Percentiles rank a stretch among this genome's conserved stretches.
These are phyloP conservation scores for Lepidocyrtoides sp. DNA, from an alignment of 2,888 invertebrate species.

Conservation along the genomic window DNA sequence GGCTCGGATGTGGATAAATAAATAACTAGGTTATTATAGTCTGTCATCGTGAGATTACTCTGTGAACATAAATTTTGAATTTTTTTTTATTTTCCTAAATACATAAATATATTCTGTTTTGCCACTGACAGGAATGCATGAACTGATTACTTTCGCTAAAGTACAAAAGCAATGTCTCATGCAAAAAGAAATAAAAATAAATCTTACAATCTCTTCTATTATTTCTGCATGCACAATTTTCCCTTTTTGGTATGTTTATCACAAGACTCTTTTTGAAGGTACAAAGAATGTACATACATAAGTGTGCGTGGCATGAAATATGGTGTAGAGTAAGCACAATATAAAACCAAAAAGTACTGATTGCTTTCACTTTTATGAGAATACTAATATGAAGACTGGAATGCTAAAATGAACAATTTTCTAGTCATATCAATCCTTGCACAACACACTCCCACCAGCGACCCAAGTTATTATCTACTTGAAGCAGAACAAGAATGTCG, in stretches of 20 bases:
- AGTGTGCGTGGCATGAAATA: not conserved
- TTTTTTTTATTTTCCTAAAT: not conserved
- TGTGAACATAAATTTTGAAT: not conserved
- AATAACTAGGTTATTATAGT: too few species aligned
- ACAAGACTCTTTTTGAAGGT: not conserved
- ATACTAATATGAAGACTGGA: not conserved
- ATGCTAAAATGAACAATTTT: not conserved
- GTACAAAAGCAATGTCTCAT: conserved; percentile 20
- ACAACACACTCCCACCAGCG: not conserved
- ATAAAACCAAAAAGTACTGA: too few species aligned
- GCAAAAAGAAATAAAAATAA: conserved; percentile 51
- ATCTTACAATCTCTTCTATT: conserved; percentile 17
- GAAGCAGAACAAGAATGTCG: not conserved
- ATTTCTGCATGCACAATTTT: conserved; percentile 19
- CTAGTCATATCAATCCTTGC: not conserved
- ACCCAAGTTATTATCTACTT: conserved; percentile 1
- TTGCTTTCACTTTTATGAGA: not conserved
- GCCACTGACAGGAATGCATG: not conserved
- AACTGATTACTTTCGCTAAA: conserved; percentile 45
- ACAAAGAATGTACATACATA: not conserved
- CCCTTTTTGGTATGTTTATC: not conserved
- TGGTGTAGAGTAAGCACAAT: not conserved
- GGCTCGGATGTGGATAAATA: too few species aligned
- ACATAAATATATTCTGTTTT: not conserved
- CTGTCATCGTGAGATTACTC: too few species aligned